Base-by-base conservation (phyloP, 2,888 invertebrate genomes). In the Nudaria mundana region DNA sequence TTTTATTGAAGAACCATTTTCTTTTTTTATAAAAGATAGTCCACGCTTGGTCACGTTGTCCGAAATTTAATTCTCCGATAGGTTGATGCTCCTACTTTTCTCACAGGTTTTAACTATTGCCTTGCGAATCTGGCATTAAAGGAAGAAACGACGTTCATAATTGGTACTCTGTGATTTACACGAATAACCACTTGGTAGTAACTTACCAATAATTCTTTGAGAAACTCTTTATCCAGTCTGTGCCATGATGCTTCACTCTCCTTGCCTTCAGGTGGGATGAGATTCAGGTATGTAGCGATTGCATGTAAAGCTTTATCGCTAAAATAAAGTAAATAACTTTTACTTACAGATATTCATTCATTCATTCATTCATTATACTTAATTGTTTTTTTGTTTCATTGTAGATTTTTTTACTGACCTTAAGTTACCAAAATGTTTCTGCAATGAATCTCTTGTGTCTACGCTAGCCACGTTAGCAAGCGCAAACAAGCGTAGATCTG, bases 391-490 rank as follows among this genome's bases (percentile, higher is more conserved):
- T 5, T 4, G 5, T 24, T n/a, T 13, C 13, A 14, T 26, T 16
- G 18, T 8, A 30, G n/a, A 18, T 20, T 4, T 13, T 6, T 16
- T 20, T 18, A 31, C 26, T 46, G 81, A 93, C 93, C 91, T 92
- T 29, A 95, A 74, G 37, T 91, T 90, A 7, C 93, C 93, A 74
- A 99, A 98, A 81, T 98, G 95, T 71, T 97, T 96, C 45, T 93
- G 83, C 14, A 98, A 86, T 10, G 93, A 91, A 40, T 95, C 94
- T 52, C 98, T 91, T 0, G 95, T 96, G 70, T 99, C 98, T n/a
- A 99, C 95, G 61, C 94, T 95, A 0, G 97, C 97, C 8, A 99
- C 98, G 81, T 98, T 99, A 0, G 97, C 93, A 22, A 99, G 83
- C 0, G 98, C 93, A 82, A 99, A 98, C 51, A 94, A 91, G 29